Evolutionary conservation across 2,113 vertebrate species (phyloP), one percentile per base, ranked within the genome.

Genomic region (Hypomesus transpacificus): DNA sequence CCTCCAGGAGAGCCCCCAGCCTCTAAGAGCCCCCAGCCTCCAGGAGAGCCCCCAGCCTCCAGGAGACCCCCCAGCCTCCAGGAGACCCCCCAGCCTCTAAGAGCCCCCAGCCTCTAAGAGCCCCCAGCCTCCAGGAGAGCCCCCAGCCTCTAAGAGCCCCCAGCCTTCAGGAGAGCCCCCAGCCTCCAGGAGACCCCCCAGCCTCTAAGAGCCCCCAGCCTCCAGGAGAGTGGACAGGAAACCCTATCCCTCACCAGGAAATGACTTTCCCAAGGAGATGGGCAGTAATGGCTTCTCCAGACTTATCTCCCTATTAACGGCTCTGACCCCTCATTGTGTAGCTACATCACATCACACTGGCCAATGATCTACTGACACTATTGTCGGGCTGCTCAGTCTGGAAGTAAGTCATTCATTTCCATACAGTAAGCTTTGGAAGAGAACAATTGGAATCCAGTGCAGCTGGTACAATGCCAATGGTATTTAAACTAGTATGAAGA

Each of bases 121-220:
- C 24, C 82, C 79, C n/a, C 22, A 3, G 21, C 20, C 59, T 26
- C 18, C 59, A 3, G 81, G 77, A 79, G 79, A 67, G 80, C 75
- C 14, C 8, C 26, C 64, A n/a, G n/a, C n/a, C n/a, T n/a, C n/a
- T n/a, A n/a, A n/a, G n/a, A n/a, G n/a, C n/a, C n/a, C n/a, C n/a
- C n/a, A 3, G 24, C 2, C 24, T 26, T 3, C 24, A 26, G 24
- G 24, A 26, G 24, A 3, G 24, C 2, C 24, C 24, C 24, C 24
- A 0, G 24, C 24, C 24, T 26, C 24, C 24, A 26, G 24, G 24
- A 26, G 24, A 3, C 2, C 2, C 24, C 24, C 24, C 24, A 0
- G 24, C 24, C 24, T 26, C 24, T 3, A 26, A 26, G 24, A 3
- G 24, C 2, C 3, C 24, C 20, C 24, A 4, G 21, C 20, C 59